Conservation (phyloP, 2,797 vertebrate genomes). For the Lutjanus argentimaculatus region DNA sequence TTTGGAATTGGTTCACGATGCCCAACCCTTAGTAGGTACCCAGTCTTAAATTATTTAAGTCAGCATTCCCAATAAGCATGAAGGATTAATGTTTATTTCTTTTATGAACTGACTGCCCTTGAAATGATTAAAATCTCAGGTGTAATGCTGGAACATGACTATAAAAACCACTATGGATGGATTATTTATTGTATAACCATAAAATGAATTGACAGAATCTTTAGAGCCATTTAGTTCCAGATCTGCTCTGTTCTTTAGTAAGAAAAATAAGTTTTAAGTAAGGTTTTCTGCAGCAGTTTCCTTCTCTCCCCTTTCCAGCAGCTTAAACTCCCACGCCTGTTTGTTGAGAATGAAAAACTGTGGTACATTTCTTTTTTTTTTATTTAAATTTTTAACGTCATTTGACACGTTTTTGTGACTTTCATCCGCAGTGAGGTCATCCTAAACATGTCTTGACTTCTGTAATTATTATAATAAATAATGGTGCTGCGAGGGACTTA, state of each 20-base stretch:
- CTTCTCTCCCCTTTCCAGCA: constrained; percentile 62
- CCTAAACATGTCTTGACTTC: constrained; percentile 53
- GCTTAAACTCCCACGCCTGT: constrained; percentile 65
- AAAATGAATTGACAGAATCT: constrained; percentile 48
- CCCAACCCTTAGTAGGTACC: constrained; percentile 42
- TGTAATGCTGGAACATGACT: constrained; percentile 60
- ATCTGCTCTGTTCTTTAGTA: constrained; percentile 21
- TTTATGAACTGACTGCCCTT: constrained; percentile 50
- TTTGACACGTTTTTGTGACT: constrained; percentile 53
- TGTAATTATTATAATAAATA: constrained; percentile 60
- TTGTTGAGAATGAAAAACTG: constrained; percentile 62
- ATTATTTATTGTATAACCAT: constrained; percentile 70
- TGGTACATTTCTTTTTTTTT: constrained; percentile 65
- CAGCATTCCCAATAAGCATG: constrained; percentile 44
- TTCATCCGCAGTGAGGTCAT: constrained; percentile 58
- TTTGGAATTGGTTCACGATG: too few relatives aligned
- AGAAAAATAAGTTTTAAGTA: constrained; percentile 14
- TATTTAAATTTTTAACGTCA: constrained; percentile 52
- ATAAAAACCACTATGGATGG: constrained; percentile 72
- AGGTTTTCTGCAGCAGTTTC: constrained; percentile 32
- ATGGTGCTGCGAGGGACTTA: constrained; percentile 76
- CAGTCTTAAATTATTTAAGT: constrained; percentile 64
- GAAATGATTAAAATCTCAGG: constrained; percentile 77
- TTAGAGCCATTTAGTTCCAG: constrained; percentile 28
- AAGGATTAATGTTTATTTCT: constrained; percentile 67